Evolutionary conservation across 2,888 invertebrate genomes (phyloP).

Genomic region (Tribolium freemani): DNA sequence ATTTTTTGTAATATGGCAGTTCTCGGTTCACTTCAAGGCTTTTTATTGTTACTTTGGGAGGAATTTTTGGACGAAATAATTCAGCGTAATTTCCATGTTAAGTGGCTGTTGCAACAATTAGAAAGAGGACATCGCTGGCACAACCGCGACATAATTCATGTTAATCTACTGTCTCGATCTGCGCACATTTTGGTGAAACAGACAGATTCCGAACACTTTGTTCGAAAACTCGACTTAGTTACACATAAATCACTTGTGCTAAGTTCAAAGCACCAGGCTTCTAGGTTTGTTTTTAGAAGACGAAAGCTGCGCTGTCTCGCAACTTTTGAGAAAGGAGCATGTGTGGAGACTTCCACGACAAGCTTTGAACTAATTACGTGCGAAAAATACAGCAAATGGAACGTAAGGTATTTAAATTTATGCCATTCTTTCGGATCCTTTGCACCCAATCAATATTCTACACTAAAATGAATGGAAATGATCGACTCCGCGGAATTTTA

Average conservation of each 20-base stretch:
- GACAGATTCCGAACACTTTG: constrained; percentile 22
- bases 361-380: constrained; percentile 9
- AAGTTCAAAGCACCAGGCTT: constrained; percentile 15
- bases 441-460: constrained; percentile 36
- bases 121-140: background rate
- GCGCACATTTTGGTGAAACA: constrained; percentile 23
- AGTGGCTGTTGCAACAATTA: constrained; percentile 20
- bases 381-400: constrained; percentile 15
- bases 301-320: background rate
- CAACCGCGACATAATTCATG: constrained; percentile 26
- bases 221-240: constrained; percentile 7
- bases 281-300: constrained; percentile 17
- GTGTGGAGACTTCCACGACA: background rate
- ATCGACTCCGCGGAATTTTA: constrained; percentile 33
- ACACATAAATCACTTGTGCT: constrained; percentile 23
- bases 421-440: constrained; percentile 34
- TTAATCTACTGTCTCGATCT: constrained; percentile 27
- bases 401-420: constrained; percentile 38
- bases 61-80: background rate
- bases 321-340: constrained; percentile 1
- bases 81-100: constrained; percentile 14
- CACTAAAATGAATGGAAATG: constrained; percentile 39
- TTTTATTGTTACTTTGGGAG: background rate
- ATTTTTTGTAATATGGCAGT: background rate
- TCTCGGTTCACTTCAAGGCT: no score